Evolutionary conservation across 1,140 invertebrate genomes (phyloP), one percentile per base, ranked within the genome.

Genomic region (Drosophila saltans): DNA sequence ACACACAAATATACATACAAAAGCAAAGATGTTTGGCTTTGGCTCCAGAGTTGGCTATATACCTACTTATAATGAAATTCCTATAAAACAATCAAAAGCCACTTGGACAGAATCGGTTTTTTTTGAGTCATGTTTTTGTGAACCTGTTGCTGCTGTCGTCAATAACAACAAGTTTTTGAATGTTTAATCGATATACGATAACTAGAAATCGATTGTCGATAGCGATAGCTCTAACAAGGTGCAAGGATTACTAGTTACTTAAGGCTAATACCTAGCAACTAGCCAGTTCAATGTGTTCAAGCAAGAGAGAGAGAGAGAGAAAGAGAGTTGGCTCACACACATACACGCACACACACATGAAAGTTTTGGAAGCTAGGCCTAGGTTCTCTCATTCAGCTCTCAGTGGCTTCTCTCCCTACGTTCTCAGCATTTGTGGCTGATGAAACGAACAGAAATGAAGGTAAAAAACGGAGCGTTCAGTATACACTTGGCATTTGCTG

Each of bases 401-500:
- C 56, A 36, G 56, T 16, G 30, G 30, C 10, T 58, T 30, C 45
- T 52, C 45, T 24, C 45, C 9, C 16, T 8, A 52, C 45, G 24
- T 10, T 28, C 40, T 63, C 40, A 63, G 24, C 39, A 36, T 3
- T 41, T 63, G 28, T 41, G 59, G 59, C 73, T 66, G 57, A 59
- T 61, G 55, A 85, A 89, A 90, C 75, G 85, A 90, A 66, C 59
- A 76, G 85, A 78, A 89, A 89, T 69, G 89, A 72, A 90, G 74
- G 80, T 79, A 52, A 74, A 59, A 71, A 52, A 52, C 78, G 64
- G 66, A 66, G 75, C 75, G 41, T 80, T 91, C 90, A 91, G 85
- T 90, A 79, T 59, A 56, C 66, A 80, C 75, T 90, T 88, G 90
- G 77, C 90, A 91, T 91, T 91, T 91, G 90, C 67, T 81, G 81